Evolutionary conservation across 92 coral and sea anemone genomes (phyloP).

Genomic region (Zoanthus solanderi): DNA sequence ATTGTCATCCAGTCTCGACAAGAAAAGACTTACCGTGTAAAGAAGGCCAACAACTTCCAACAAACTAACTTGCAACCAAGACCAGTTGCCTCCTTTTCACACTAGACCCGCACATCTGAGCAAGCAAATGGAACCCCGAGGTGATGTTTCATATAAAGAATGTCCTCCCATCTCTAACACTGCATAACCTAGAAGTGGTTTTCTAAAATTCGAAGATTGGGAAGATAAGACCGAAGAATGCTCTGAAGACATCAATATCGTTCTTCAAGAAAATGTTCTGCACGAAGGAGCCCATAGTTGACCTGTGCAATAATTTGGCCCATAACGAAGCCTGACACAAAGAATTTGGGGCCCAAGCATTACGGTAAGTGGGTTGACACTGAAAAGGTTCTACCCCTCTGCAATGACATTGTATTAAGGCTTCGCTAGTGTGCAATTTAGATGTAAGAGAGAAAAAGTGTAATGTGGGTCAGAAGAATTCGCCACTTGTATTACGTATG

Average conservation of each 20-base stretch:
- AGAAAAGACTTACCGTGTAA: not conserved
- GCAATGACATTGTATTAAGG: no score
- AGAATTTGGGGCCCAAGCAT: no score
- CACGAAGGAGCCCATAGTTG: not conserved
- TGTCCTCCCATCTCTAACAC: not conserved
- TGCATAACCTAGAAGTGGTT: conserved; percentile 13
- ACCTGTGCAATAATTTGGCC: no score
- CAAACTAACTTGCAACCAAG: conserved; percentile 3
- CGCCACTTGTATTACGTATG: not conserved
- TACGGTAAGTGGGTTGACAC: no score
- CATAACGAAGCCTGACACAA: no score
- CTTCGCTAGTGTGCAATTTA: not conserved
- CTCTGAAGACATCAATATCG: conserved; percentile 19
- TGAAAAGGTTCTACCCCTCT: no score
- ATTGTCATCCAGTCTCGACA: not conserved
- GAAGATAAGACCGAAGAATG: conserved; percentile 7
- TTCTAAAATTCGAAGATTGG: not conserved
- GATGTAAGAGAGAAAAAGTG: not conserved
- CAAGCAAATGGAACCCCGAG: conserved; percentile 20
- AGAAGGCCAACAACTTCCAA: not conserved
- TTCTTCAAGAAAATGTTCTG: conserved; percentile 21
- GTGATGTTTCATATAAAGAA: conserved; percentile 11
- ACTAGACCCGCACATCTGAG: conserved; percentile 27
- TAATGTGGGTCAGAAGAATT: not conserved
- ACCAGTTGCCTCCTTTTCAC: conserved; percentile 45